These are phyloP conservation scores for Apomyelois bistriatella DNA, from an alignment of 2,888 invertebrate genomes.

Conservation along the genomic window DNA sequence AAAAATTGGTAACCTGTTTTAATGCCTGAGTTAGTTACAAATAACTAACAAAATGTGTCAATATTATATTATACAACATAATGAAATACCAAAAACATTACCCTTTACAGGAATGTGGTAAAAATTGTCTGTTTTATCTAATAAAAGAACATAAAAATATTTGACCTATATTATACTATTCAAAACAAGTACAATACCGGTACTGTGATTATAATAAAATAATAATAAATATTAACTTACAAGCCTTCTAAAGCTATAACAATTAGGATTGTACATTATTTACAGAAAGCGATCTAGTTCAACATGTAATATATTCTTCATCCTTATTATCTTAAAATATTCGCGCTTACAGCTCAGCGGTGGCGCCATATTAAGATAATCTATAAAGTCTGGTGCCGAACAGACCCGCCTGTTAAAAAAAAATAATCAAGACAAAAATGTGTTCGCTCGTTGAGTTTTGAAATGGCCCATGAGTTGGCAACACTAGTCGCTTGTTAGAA, in stretches of 20 bases:
- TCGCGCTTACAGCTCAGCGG: too few relatives aligned
- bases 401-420: too few relatives aligned
- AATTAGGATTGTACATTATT: slow-evolving; percentile 68
- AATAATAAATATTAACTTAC: slow-evolving; percentile 41
- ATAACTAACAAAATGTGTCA: neutral
- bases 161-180: neutral
- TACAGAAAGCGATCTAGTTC: slow-evolving; percentile 50
- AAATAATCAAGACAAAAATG: too few relatives aligned
- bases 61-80: neutral
- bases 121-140: neutral
- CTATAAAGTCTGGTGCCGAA: too few relatives aligned
- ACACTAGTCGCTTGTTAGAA: too few relatives aligned
- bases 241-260: slow-evolving; percentile 55
- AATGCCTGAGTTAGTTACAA: neutral
- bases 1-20: neutral
- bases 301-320: slow-evolving; percentile 36
- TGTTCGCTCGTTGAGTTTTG: too few relatives aligned
- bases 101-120: neutral
- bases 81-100: neutral
- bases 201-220: slow-evolving; percentile 3
- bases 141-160: slow-evolving; percentile 7
- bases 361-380: too few relatives aligned
- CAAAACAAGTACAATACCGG: slow-evolving; percentile 6
- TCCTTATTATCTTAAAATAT: slow-evolving; percentile 5
- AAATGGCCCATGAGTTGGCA: too few relatives aligned